phyloP scores from a whole-genome alignment of 1,140 invertebrate genomes.

The Bombus balteatus region DNA sequence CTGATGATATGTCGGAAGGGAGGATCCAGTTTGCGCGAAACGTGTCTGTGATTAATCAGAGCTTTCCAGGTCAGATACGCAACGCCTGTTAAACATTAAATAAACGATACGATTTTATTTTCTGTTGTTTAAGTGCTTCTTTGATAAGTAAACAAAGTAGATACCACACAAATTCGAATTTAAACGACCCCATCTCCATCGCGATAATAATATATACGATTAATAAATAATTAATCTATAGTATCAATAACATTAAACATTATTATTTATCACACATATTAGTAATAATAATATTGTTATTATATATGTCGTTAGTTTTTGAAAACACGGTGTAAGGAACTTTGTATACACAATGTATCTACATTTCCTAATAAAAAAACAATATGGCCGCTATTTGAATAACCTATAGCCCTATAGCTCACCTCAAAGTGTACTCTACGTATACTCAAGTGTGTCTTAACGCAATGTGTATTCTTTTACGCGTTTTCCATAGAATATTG shows the following conservation, averaged over 20 bases:
- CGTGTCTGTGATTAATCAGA: slow-evolving; percentile 17
- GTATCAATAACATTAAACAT: neutral
- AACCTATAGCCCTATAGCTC: neutral
- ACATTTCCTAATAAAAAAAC: neutral
- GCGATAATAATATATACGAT: neutral
- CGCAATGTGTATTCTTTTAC: slow-evolving; percentile 23
- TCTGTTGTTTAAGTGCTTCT: neutral
- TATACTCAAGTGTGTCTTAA: neutral
- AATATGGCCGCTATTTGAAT: neutral
- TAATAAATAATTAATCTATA: neutral
- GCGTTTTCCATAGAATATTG: neutral
- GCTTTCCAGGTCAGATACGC: slow-evolving; percentile 36
- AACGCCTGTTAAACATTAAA: slow-evolving; percentile 22
- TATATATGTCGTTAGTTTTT: neutral
- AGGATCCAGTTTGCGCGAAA: slow-evolving; percentile 33
- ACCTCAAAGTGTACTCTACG: neutral
- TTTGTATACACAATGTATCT: too few species aligned
- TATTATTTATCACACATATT: neutral
- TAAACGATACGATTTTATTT: slow-evolving; percentile 15
- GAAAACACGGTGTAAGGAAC: neutral
- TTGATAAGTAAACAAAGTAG: neutral
- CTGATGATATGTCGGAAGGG: slow-evolving; percentile 37
- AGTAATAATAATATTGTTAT: neutral
- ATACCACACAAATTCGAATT: neutral
- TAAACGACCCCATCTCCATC: too few species aligned